phyloP scores from a whole-genome alignment of 2,797 vertebrate species.

The Masticophis lateralis region DNA sequence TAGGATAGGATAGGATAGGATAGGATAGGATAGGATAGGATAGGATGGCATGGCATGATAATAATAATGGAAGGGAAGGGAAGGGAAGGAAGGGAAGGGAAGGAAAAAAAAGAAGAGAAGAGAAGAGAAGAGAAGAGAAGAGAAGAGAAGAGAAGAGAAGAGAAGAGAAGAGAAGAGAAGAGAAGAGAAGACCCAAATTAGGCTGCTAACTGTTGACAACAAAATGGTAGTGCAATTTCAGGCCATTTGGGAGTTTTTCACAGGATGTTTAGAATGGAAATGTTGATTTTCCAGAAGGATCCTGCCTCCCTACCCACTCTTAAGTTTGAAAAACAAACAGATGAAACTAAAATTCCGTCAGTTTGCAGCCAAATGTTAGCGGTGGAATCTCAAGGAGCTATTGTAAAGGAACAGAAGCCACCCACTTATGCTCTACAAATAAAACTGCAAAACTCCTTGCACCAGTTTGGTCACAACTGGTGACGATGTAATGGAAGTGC shows the following conservation, averaged over 20 bases:
- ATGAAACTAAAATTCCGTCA: neutral
- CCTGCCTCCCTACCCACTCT: neutral
- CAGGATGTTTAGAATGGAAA: neutral
- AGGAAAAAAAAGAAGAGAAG: no score
- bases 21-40: no score
- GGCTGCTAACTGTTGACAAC: neutral
- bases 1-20: no score
- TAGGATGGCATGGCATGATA: no score
- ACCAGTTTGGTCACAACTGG: neutral
- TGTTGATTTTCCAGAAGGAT: neutral
- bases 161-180: neutral
- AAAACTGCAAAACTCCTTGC: neutral
- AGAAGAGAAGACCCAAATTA: neutral
- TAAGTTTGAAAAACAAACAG: neutral
- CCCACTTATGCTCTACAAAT: neutral
- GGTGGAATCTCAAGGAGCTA: neutral
- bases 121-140: no score
- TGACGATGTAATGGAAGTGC: neutral
- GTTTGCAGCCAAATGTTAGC: neutral
- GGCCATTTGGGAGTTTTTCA: neutral
- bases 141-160: neutral
- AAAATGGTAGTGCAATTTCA: neutral
- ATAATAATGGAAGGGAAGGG: no score
- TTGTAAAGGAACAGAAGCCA: neutral
- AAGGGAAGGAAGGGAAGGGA: no score